These are phyloP conservation scores for Eufriesea mexicana DNA, from an alignment of 1,140 invertebrate genomes.

Conservation along the genomic window DNA sequence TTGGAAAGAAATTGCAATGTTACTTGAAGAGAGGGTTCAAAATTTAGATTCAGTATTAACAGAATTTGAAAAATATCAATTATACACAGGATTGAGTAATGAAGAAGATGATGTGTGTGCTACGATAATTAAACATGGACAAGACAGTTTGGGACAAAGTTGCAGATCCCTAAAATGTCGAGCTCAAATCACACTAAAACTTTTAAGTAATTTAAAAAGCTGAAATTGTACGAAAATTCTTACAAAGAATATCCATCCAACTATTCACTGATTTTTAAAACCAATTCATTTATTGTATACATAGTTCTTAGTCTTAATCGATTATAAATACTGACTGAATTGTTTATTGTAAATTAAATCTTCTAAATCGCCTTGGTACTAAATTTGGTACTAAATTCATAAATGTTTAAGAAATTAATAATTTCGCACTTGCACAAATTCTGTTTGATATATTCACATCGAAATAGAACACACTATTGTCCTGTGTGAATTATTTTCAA, in stretches of 20 bases:
- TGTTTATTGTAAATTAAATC: constrained; percentile 50
- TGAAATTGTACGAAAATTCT: constrained; percentile 77
- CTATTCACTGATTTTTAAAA: constrained; percentile 67
- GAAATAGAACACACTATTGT: neutral
- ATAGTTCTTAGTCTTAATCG: constrained; percentile 62
- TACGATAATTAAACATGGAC: constrained; percentile 69
- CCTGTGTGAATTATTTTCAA: neutral
- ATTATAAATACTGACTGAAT: constrained; percentile 62
- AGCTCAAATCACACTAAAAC: constrained; percentile 73
- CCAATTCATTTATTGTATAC: constrained; percentile 58
- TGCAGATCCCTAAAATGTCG: constrained; percentile 76
- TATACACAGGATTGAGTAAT: constrained; percentile 68
- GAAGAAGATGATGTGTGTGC: constrained; percentile 58
- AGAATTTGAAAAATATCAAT: constrained; percentile 73
- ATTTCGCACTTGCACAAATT: neutral
- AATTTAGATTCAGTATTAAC: constrained; percentile 72
- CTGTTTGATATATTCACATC: neutral
- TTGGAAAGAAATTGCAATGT: constrained; percentile 73
- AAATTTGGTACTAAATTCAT: constrained; percentile 24
- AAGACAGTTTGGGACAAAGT: constrained; percentile 76
- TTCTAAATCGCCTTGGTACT: constrained; percentile 10
- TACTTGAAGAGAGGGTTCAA: constrained; percentile 73
- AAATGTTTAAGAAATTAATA: constrained; percentile 8
- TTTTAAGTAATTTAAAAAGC: constrained; percentile 78
- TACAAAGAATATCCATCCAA: constrained; percentile 70